phyloP scores from a whole-genome alignment of 1,140 invertebrate genomes.

The Cotesia glomerata region DNA sequence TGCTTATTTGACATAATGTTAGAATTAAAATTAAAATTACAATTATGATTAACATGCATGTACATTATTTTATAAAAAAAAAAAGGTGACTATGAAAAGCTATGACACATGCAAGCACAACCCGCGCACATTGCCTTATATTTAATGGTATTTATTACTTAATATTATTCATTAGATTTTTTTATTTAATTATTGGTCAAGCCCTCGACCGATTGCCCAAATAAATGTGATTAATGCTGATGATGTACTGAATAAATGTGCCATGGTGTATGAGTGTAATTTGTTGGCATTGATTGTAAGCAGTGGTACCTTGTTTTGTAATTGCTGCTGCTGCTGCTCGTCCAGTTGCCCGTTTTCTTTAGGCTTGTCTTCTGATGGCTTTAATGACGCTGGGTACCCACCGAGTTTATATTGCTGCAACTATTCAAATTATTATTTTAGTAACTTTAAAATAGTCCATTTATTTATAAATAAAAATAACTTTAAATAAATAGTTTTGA shows the following conservation, averaged over 20 bases:
- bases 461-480: too few relatives aligned
- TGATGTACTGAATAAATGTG: too few relatives aligned
- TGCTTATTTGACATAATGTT: not conserved
- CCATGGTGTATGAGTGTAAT: too few relatives aligned
- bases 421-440: slow-evolving; percentile 54
- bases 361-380: slow-evolving; percentile 67
- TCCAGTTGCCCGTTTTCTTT: slow-evolving; percentile 76
- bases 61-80: not conserved
- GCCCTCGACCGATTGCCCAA: too few relatives aligned
- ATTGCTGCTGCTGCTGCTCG: slow-evolving; percentile 56
- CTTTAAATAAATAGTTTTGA: not conserved
- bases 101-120: too few relatives aligned
- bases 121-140: too few relatives aligned
- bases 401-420: slow-evolving; percentile 80
- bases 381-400: slow-evolving; percentile 61
- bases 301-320: slow-evolving; percentile 49
- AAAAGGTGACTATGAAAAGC: too few relatives aligned
- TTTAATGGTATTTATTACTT: too few relatives aligned
- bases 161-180: too few relatives aligned
- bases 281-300: not conserved
- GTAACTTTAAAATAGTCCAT: too few relatives aligned
- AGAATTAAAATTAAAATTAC: not conserved
- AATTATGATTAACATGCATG: not conserved
- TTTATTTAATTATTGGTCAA: too few relatives aligned
- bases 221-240: too few relatives aligned